These are phyloP conservation scores for Brachycybe producta DNA, from an alignment of 2,888 invertebrate species.

Conservation along the genomic window DNA sequence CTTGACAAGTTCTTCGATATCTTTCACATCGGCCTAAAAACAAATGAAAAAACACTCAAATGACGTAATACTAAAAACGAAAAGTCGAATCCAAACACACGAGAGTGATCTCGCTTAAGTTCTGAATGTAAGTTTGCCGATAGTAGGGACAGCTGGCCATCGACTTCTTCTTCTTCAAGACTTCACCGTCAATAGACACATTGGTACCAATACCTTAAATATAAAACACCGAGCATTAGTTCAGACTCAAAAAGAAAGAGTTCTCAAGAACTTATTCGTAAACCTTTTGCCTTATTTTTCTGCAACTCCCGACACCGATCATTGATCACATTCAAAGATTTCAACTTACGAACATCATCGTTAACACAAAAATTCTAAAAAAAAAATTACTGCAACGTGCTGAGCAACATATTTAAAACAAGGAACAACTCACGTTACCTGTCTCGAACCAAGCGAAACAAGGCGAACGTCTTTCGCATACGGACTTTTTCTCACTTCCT, in stretches of 20 bases:
- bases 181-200: conserved; percentile 22
- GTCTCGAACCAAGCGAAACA: conserved; percentile 76
- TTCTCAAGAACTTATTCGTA: conserved; percentile 2
- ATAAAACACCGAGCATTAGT: conserved; percentile 2
- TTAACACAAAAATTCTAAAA: conserved; percentile 70
- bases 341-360: conserved; percentile 55
- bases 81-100: conserved; percentile 2
- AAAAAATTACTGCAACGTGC: not conserved
- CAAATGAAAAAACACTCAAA: conserved; percentile 2
- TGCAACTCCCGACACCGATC: conserved; percentile 76
- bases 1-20: conserved; percentile 72
- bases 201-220: conserved; percentile 37
- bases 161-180: conserved; percentile 45
- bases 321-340: conserved; percentile 68
- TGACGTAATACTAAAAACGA: not conserved
- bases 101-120: conserved; percentile 29
- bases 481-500: conserved; percentile 72
- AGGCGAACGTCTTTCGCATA: conserved; percentile 57
- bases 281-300: conserved; percentile 43
- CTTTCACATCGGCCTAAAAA: conserved; percentile 48
- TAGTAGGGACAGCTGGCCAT: conserved; percentile 54
- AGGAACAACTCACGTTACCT: conserved; percentile 34
- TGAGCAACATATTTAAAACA: not conserved
- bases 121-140: conserved; percentile 47
- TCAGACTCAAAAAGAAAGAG: not conserved